Percentiles rank a stretch among this genome's conserved stretches.
Evolutionary conservation across 2,888 invertebrate species (phyloP).

Genomic region (Drosophila mayaguana): DNA sequence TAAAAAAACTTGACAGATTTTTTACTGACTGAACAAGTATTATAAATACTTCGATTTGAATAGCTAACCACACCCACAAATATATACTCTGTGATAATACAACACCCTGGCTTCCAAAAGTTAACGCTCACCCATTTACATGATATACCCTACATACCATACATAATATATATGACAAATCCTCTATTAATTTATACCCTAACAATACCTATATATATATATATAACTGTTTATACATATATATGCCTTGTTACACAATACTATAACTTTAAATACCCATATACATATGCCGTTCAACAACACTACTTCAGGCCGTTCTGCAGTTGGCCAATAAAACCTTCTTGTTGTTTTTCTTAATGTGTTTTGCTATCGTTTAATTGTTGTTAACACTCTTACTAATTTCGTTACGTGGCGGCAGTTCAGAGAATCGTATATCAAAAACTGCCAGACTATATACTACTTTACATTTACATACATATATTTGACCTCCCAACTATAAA

Average conservation of each 20-base stretch:
- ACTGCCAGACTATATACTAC: conserved; percentile 17
- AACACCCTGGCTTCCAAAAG: conserved; percentile 67
- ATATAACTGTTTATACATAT: conserved; percentile 10
- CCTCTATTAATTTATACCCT: conserved; percentile 24
- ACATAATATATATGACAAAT: conserved; percentile 14
- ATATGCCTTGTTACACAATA: conserved; percentile 56
- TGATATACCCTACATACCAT: conserved; percentile 15
- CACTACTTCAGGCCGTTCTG: conserved; percentile 63
- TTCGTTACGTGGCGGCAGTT: conserved; percentile 55
- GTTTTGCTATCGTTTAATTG: conserved; percentile 59
- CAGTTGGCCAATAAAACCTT: conserved; percentile 60
- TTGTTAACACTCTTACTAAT: conserved; percentile 71
- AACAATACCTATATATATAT: conserved; percentile 28
- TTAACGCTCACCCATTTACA: conserved; percentile 64
- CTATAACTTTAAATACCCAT: conserved; percentile 17
- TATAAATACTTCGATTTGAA: conserved; percentile 35
- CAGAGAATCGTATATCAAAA: conserved; percentile 20
- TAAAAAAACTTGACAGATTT: conserved; percentile 63
- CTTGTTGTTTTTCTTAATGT: conserved; percentile 73
- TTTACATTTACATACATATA: conserved; percentile 2
- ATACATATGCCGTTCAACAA: conserved; percentile 43
- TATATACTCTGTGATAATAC: conserved; percentile 32
- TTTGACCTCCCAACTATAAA: conserved; percentile 13
- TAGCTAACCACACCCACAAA: conserved; percentile 36
- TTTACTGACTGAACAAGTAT: conserved; percentile 67